Conservation (phyloP, 1,140 invertebrate genomes). For the Calliopsis andreniformis region DNA sequence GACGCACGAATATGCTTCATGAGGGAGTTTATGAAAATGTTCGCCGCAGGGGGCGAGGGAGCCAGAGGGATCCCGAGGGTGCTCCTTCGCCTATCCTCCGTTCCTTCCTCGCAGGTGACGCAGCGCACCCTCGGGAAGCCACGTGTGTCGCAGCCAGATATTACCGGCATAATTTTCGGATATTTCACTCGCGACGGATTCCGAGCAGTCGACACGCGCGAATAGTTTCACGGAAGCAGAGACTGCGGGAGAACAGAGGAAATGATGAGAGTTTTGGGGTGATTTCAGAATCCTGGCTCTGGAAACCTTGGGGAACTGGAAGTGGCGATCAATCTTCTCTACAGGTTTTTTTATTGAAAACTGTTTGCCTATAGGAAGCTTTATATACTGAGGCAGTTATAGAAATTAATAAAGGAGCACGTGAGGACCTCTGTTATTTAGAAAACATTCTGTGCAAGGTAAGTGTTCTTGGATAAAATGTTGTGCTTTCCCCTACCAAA, state of each 20-base stretch:
- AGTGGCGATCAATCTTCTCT: no score
- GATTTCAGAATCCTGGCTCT: not conserved
- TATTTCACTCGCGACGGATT: conserved; percentile 69
- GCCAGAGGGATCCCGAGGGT: conserved; percentile 46
- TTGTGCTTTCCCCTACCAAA: no score
- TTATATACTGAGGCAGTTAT: no score
- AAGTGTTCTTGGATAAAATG: no score
- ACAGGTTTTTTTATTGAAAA: no score
- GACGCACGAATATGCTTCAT: conserved; percentile 63
- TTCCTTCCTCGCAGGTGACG: conserved; percentile 55
- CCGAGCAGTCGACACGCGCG: conserved; percentile 33
- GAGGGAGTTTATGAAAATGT: conserved; percentile 72
- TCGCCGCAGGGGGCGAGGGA: conserved; percentile 60
- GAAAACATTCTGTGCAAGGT: no score
- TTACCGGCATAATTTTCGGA: conserved; percentile 75
- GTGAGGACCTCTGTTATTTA: no score
- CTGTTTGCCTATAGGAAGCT: no score
- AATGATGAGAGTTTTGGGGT: conserved; percentile 6
- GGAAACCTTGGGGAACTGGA: no score
- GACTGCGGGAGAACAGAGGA: conserved; percentile 33
- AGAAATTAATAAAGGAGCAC: no score
- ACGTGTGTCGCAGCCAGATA: conserved; percentile 67
- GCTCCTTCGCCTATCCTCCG: conserved; percentile 43
- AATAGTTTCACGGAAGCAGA: conserved; percentile 49
- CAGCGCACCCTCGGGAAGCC: conserved; percentile 50